These are phyloP conservation scores for Ophioderma brevispina DNA, from an alignment of 35 echinoderm and acorn worm genomes.

Conservation along the genomic window DNA sequence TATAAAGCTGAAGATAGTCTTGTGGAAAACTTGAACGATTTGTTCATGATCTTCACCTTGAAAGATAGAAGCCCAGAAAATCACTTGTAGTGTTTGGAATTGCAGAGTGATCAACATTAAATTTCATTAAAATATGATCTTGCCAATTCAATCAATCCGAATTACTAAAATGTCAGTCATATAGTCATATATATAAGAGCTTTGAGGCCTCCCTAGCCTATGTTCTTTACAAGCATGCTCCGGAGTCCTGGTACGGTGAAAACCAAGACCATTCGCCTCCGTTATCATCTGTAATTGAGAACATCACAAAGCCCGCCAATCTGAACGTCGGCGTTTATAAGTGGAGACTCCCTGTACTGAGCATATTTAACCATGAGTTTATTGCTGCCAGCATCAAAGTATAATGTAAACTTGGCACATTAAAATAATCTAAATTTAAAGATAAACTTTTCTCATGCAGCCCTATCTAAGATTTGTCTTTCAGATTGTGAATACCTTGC, in stretches of 20 bases:
- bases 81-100: too few relatives aligned
- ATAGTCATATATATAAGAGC: too few relatives aligned
- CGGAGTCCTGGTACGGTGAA: background rate
- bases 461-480: background rate
- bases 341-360: background rate
- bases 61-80: too few relatives aligned
- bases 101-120: too few relatives aligned
- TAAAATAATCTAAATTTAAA: background rate
- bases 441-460: background rate
- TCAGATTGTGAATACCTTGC: background rate
- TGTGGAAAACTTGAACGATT: too few relatives aligned
- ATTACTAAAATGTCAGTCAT: too few relatives aligned
- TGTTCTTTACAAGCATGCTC: background rate
- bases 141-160: too few relatives aligned
- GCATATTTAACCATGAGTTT: background rate
- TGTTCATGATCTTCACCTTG: too few relatives aligned
- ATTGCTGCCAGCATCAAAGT: background rate
- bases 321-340: background rate
- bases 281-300: background rate
- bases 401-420: too few relatives aligned
- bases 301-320: background rate
- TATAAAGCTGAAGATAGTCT: too few relatives aligned
- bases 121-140: too few relatives aligned
- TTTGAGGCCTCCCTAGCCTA: background rate
- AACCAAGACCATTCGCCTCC: background rate